Evolutionary conservation across 1,140 invertebrate genomes (phyloP).

Genomic region (Tetramorium simillimum): DNA sequence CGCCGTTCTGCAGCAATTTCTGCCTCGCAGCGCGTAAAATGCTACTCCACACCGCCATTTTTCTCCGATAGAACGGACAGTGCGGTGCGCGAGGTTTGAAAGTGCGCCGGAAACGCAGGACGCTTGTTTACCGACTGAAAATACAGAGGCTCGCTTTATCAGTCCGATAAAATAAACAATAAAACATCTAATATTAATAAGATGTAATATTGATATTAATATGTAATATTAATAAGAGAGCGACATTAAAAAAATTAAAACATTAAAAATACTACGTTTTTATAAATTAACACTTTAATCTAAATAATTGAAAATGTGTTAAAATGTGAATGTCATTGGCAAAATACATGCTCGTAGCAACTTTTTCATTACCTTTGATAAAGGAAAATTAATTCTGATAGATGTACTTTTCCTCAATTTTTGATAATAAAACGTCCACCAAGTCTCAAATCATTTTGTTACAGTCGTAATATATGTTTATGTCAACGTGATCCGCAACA

Average conservation of each 20-base stretch:
- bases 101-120: too few relatives aligned
- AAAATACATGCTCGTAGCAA: too few relatives aligned
- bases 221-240: too few relatives aligned
- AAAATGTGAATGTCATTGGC: background rate
- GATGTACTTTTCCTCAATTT: background rate
- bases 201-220: too few relatives aligned
- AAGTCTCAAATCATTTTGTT: conserved; percentile 27
- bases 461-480: background rate
- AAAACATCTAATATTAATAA: too few relatives aligned
- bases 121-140: background rate
- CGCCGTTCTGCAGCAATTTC: conserved; percentile 62
- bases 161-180: background rate
- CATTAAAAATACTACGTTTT: too few relatives aligned
- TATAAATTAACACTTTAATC: background rate
- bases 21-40: conserved; percentile 64
- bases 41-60: conserved; percentile 76
- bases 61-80: conserved; percentile 28
- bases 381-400: background rate
- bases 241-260: too few relatives aligned
- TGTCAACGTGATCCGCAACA: conserved; percentile 1
- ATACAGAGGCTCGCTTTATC: background rate
- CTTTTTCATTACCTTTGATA: too few relatives aligned
- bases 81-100: too few relatives aligned
- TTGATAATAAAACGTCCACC: background rate
- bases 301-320: background rate